phyloP scores from a whole-genome alignment of 2,113 vertebrate genomes.

The Motacilla alba region DNA sequence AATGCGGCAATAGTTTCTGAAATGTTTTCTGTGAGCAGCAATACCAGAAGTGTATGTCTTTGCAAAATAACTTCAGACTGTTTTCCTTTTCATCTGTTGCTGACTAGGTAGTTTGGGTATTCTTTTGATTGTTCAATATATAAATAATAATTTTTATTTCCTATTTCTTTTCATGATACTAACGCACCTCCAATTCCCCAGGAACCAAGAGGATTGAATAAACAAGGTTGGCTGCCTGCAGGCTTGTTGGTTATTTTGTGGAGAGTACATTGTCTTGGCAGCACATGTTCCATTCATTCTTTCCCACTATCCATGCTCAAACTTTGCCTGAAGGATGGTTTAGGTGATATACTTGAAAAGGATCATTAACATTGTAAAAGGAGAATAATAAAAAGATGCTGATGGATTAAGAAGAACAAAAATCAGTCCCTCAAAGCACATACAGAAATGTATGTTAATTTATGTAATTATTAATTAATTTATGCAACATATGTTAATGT shows the following conservation, averaged over 20 bases:
- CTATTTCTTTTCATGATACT: not conserved
- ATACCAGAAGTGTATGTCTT: not conserved
- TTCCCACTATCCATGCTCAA: not conserved
- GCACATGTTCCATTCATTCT: rapidly evolving
- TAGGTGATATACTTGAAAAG: not conserved
- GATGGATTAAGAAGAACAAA: not conserved
- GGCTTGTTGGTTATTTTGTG: not conserved
- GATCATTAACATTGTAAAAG: not conserved
- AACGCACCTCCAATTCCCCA: not conserved
- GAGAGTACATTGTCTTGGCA: not conserved
- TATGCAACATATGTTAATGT: not conserved
- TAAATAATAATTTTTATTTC: not conserved
- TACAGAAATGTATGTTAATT: not conserved
- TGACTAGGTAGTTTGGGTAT: not conserved
- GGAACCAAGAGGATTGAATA: not conserved
- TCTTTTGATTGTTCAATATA: not conserved
- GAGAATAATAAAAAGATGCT: not conserved
- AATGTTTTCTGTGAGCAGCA: not conserved
- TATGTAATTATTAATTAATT: not conserved
- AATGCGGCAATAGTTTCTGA: not conserved
- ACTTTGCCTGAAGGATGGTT: not conserved
- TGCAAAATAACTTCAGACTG: not conserved
- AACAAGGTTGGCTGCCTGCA: not conserved
- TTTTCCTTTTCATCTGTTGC: not conserved
- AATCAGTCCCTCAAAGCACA: not conserved